Conservation (phyloP, 2,797 vertebrate species). For the Miichthys miiuy region DNA sequence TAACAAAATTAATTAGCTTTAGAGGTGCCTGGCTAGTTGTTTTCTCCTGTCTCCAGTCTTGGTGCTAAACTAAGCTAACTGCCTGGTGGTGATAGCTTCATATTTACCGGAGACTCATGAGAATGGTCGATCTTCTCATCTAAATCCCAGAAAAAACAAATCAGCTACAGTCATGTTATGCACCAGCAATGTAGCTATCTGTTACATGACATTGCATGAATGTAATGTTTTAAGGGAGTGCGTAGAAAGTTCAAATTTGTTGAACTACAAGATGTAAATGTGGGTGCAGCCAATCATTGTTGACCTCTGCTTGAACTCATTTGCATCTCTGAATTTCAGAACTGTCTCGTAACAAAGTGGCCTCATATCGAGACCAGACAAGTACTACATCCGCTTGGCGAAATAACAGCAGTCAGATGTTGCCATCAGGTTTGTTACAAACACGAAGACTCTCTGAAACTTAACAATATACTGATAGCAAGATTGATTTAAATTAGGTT, state of each 20-base stretch:
- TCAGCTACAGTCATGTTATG: neutral
- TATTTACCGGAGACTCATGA: neutral
- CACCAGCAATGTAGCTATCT: neutral
- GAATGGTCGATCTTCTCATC: neutral
- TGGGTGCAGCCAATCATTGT: neutral
- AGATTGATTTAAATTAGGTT: neutral
- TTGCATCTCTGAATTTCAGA: neutral
- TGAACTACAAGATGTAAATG: neutral
- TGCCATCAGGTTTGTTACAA: too few species aligned
- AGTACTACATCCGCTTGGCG: neutral
- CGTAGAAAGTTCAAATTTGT: neutral
- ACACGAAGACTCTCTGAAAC: neutral
- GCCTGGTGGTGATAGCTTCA: neutral
- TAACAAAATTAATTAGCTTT: neutral
- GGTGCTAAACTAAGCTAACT: neutral
- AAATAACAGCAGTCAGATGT: neutral
- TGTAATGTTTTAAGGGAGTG: neutral
- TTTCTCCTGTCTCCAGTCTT: neutral
- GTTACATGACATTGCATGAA: neutral
- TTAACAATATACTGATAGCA: neutral
- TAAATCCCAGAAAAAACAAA: neutral
- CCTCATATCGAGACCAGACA: neutral
- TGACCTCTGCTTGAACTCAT: neutral
- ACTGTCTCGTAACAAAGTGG: neutral
- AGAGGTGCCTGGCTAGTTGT: neutral